Evolutionary conservation across 2,888 invertebrate species (phyloP), one percentile per base, ranked within the genome.

Genomic region (Eupithecia exiguata): DNA sequence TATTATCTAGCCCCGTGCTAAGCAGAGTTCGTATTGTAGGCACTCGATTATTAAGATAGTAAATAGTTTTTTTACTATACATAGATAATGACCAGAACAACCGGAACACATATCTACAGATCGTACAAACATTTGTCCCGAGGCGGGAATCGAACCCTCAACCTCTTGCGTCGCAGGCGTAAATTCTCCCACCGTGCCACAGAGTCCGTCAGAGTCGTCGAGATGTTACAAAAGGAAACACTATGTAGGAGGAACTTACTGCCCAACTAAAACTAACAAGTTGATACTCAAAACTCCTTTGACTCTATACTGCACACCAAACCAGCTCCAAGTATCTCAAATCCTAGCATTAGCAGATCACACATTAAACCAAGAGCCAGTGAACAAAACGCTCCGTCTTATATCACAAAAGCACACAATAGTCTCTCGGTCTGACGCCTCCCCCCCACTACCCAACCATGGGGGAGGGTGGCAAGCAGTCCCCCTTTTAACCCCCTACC

Each of bases 361-460:
- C 81, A 81, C 82, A 87, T n/a, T 87, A 89, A 87, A 77, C 70
- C 76, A 74, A 88, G 87, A 87, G 84, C 79, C 77, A 68, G 78
- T 80, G 86, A 89, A 92, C 91, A 92, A 92, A 93, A 91, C 89
- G 87, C 82, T 84, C 81, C 88, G 86, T 89, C 89, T 90, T 87
- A 84, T 80, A 85, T 89, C 85, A 92, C n/a, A n/a, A n/a, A n/a
- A n/a, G n/a, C n/a, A n/a, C n/a, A n/a, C 88, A 89, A 91, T 89
- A 85, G 88, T 82, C 84, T 79, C 84, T 84, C 84, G 81, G 84
- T 84, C 83, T 84, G 83, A 81, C 84, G 81, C 84, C 82, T 81
- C 78, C 70, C 77, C 77, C 72, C 68, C 61, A 76, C 75, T 70
- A 77, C 74, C 72, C 74, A 53, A 80, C 38, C n/a, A 35, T 58